Evolutionary conservation across 2,888 invertebrate genomes (phyloP), one percentile per base, ranked within the genome.

Genomic region (Stenodema calcarata): DNA sequence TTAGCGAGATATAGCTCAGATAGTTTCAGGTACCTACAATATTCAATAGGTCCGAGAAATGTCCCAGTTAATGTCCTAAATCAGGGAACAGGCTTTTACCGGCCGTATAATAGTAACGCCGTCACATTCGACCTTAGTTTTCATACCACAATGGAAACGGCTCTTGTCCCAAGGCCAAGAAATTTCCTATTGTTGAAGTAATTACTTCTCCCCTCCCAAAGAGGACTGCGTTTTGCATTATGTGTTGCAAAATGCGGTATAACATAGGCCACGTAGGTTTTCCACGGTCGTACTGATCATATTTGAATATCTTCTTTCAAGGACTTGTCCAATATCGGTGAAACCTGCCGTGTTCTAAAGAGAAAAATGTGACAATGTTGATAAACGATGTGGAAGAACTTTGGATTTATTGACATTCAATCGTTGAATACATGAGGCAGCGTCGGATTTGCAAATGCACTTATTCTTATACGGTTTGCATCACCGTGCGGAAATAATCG

Each of bases 151-250:
- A 62, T 62, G 23, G 18, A 62, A 62, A 62, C 62, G 9, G 62
- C 62, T 62, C 23, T 4, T 9, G 27, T 9, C 9, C 4, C 78
- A 78, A 78, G 78, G 78, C 78, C 78, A 27, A 78, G 78, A 23
- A 78, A 44, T 78, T 78, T 78, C 23, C 78, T 78, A 78, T 78
- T 78, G 78, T 78, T 78, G 78, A 44, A 42, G 42, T 78, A 78
- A 78, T 78, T 78, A 44, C 78, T 44, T 41, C 44, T 18, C 78
- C 27, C 44, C 41, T 12, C 23, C 27, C 44, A 27, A 78, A 18
- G 78, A 62, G 27, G 18, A 23, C 62, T 62, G n/a, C 16, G 54
- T 54, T 30, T 78, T 44, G 78, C 42, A n/a, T 35, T 42, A 23
- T 23, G 30, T 11, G 44, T 78, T n/a, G 78, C 78, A 78, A 44